phyloP scores from a whole-genome alignment of 2,797 vertebrate species.

The Macropodus opercularis region DNA sequence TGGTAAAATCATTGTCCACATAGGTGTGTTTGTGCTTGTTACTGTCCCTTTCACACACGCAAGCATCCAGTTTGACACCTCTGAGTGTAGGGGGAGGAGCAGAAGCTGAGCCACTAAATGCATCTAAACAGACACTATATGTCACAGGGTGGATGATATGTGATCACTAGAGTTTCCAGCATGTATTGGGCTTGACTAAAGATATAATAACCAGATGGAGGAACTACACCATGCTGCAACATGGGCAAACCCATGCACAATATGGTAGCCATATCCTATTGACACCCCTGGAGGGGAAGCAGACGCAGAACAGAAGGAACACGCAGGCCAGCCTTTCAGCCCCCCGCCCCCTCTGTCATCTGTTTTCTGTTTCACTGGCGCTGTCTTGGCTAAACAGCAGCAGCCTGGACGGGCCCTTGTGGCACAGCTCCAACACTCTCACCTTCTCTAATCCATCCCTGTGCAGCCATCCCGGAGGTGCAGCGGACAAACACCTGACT shows the following conservation, averaged over 20 bases:
- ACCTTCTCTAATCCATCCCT: slow-evolving; percentile 69
- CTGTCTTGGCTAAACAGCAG: slow-evolving; percentile 73
- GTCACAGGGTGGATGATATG: slow-evolving; percentile 28
- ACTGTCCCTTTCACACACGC: neutral
- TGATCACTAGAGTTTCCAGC: slow-evolving; percentile 32
- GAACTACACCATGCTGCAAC: slow-evolving; percentile 38
- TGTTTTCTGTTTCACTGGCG: slow-evolving; percentile 77
- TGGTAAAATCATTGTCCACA: too few species aligned
- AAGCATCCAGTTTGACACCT: neutral
- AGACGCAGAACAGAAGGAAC: slow-evolving; percentile 70
- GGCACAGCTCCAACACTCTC: slow-evolving; percentile 64
- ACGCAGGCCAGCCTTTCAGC: slow-evolving; percentile 55
- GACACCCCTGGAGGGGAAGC: slow-evolving; percentile 73
- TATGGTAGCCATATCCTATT: slow-evolving; percentile 65
- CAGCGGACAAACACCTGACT: slow-evolving; percentile 74
- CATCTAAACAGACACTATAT: neutral
- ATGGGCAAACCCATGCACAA: slow-evolving; percentile 57
- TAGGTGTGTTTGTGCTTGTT: too few species aligned
- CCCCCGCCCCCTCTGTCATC: slow-evolving; percentile 66
- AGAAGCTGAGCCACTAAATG: too few species aligned
- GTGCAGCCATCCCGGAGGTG: slow-evolving; percentile 62
- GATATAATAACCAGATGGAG: slow-evolving; percentile 41
- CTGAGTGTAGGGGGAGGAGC: neutral
- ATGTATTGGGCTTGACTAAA: slow-evolving; percentile 18
- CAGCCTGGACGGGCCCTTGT: slow-evolving; percentile 62